These are phyloP conservation scores for Empidonax traillii DNA, from an alignment of 2,113 vertebrate species.

Conservation along the genomic window DNA sequence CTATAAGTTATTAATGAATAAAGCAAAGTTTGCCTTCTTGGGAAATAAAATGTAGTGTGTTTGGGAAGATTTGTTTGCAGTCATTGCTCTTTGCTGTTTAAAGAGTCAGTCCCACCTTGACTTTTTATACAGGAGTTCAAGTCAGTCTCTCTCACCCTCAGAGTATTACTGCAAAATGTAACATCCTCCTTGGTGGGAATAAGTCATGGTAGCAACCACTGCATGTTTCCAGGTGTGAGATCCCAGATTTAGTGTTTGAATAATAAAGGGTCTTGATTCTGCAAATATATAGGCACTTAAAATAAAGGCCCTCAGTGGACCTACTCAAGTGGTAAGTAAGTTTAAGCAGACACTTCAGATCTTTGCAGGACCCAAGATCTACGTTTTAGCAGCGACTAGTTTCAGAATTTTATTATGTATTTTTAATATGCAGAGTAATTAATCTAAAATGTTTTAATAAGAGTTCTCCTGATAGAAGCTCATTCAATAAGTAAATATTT, in stretches of 20 bases:
- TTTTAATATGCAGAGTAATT: slow-evolving; percentile 57
- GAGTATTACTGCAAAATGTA: not conserved
- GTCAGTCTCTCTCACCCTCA: not conserved
- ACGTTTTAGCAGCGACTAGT: not conserved
- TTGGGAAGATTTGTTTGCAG: not conserved
- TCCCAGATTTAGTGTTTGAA: not conserved
- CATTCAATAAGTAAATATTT: not conserved
- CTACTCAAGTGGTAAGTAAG: not conserved
- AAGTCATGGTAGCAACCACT: not conserved
- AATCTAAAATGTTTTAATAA: slow-evolving; percentile 9
- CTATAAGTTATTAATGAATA: not conserved
- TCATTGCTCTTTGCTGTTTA: not conserved
- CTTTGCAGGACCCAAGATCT: not conserved
- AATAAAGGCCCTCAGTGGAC: not conserved
- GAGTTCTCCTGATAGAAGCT: not conserved
- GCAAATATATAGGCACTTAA: not conserved
- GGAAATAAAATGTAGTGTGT: slow-evolving; percentile 16
- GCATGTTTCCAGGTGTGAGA: not conserved
- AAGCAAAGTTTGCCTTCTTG: not conserved
- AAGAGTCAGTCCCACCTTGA: not conserved
- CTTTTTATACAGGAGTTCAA: not conserved
- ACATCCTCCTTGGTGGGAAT: not conserved
- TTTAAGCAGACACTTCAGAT: not conserved
- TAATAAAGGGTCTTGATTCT: not conserved
- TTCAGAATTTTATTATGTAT: slow-evolving; percentile 32